Base-by-base conservation (phyloP, 2,797 vertebrate species). In the Halcyon chelicuti region DNA sequence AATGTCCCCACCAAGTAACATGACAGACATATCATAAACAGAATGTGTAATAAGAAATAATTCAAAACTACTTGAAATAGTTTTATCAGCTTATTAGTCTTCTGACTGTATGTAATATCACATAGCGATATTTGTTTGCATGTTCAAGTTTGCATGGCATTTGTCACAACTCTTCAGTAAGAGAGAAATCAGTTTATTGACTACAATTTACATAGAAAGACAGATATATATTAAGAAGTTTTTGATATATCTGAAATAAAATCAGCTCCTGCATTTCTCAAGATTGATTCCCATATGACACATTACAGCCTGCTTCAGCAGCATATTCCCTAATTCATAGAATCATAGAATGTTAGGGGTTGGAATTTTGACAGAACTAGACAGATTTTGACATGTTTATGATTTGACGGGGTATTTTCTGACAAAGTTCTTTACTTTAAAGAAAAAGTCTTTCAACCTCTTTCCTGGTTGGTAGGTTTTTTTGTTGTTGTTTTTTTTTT, bases 351-450 rank as follows among this genome's bases (percentile, higher is more conserved):
- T 39, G 37, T 39, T 39, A 39, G 37, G 37, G 37, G 37, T 39
- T 39, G 37, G 37, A 61, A 61, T 4, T 47, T 14, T 37, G n/a
- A 42, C 9, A 68, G 28, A 74, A 29, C 7, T 5, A 67, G 5
- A 40, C 11, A 42, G 35, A 46, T 44, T 93, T 78, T 79, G 2
- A 4, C 39, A 66, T 5, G 1, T 47, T 47, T 47, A 26, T 5
- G 40, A 5, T 46, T 52, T 52, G 61, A 42, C 5, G 15, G 7
- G 6, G 17, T 37, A 47, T 37, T 47, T 51, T 84, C 46, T 49
- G 3, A 39, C 37, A 11, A 55, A 5, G 0, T 1, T 33, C 15
- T 47, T 65, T 3, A 42, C 33, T 46, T 1, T n/a, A n/a, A 58
- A 42, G 29, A 21, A 52, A 52, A 52, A 52, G 8, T 8, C 17